phyloP scores from a whole-genome alignment of 2,888 invertebrate species.

The Coelopa pilipes region DNA sequence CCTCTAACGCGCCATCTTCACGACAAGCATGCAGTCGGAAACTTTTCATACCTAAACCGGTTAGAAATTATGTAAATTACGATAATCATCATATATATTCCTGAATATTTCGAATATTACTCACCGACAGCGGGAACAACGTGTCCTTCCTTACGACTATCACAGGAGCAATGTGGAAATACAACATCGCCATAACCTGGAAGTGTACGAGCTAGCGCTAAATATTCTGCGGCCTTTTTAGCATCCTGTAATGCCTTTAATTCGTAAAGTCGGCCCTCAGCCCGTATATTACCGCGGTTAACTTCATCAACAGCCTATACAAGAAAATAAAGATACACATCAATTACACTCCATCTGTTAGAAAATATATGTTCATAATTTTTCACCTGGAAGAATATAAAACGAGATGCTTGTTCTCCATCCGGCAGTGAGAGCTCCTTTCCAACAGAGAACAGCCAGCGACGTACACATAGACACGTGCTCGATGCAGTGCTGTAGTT shows the following conservation, averaged over 20 bases:
- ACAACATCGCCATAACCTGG: conserved; percentile 94
- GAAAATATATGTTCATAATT: neutral
- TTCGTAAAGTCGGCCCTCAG: conserved; percentile 93
- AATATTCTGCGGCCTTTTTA: conserved; percentile 86
- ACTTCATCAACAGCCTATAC: conserved; percentile 90
- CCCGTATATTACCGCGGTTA: conserved; percentile 89
- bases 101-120: conserved; percentile 47
- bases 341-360: neutral
- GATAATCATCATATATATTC: neutral
- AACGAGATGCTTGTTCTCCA: conserved; percentile 80
- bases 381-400: conserved; percentile 85
- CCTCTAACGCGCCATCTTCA: conserved; percentile 81
- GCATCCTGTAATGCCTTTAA: conserved; percentile 94
- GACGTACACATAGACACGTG: conserved; percentile 88
- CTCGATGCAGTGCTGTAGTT: conserved; percentile 98
- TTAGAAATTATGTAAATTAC: neutral
- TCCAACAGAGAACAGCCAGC: conserved; percentile 85
- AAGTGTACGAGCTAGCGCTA: conserved; percentile 83
- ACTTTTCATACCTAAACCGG: conserved; percentile 70
- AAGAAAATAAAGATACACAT: conserved; percentile 42
- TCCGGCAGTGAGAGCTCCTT: conserved; percentile 76
- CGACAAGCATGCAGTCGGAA: conserved; percentile 85
- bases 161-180: conserved; percentile 94
- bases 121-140: conserved; percentile 80
- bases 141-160: conserved; percentile 88